Evolutionary conservation across 2,888 invertebrate genomes (phyloP), one percentile per base, ranked within the genome.

Genomic region (Mythimna loreyi): DNA sequence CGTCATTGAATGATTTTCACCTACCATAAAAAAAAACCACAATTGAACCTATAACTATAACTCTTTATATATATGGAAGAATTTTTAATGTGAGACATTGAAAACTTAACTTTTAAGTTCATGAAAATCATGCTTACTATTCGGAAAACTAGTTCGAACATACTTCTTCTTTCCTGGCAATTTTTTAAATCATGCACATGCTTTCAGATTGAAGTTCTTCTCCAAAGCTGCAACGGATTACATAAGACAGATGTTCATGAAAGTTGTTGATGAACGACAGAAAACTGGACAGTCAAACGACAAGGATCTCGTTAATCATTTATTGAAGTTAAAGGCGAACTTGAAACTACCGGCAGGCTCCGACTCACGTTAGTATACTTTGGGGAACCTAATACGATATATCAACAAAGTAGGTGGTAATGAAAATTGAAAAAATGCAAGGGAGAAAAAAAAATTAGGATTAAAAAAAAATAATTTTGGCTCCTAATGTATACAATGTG

Each of bases 221-320:
- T 94, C 94, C 0, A 63, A 78, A 11, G 75, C 77, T 7, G 94
- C 94, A 19, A 90, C 90, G 6, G 88, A 93, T 3, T 91, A 91
- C 53, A 83, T 94, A 3, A 93, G 85, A 75, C 85, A 90, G 72
- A 67, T 94, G 43, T 94, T 94, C 75, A 88, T 87, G 86, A 80
- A 85, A 55, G 89, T 93, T 13, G 92, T 87, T 11, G 67, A 89
- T 4, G 86, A 91, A 66, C 90, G 94, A 3, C 86, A 91, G 67
- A 80, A 85, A 67, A 73, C 72, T 43, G 79, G 81, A 7, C 78
- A 82, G 56, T 80, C 65, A 2, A 87, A 78, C 49, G 86, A 91
- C 33, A 92, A 86, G 70, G 94, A 94, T 77, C 88, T 94, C 47
- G 88, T 94, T 33, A 91, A 92, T 83, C 91, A 89, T 78, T 86